phyloP scores from a whole-genome alignment of 2,888 invertebrate genomes.

The Margaritifera margaritifera region DNA sequence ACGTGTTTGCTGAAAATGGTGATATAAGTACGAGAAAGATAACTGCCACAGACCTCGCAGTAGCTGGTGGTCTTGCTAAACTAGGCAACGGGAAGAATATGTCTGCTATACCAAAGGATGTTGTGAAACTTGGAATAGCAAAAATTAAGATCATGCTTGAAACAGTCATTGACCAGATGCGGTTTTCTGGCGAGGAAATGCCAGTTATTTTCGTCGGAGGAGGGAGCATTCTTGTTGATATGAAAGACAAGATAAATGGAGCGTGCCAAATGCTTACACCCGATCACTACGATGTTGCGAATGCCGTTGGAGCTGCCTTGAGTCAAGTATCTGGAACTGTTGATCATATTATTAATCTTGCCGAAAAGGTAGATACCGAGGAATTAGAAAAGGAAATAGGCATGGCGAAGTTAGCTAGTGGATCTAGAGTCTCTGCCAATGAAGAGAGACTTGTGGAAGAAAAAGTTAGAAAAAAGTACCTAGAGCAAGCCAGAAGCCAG shows the following conservation, averaged over 20 bases:
- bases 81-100: slow-evolving; percentile 47
- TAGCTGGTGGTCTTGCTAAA: slow-evolving; percentile 52
- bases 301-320: slow-evolving; percentile 70
- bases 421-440: slow-evolving; percentile 1
- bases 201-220: slow-evolving; percentile 67
- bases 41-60: slow-evolving; percentile 68
- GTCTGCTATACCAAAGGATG: slow-evolving; percentile 25
- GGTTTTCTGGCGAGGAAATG: slow-evolving; percentile 47
- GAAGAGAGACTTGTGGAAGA: slow-evolving; percentile 5
- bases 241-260: slow-evolving; percentile 33
- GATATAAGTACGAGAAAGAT: slow-evolving; percentile 22
- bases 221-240: slow-evolving; percentile 60
- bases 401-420: neutral
- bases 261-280: slow-evolving; percentile 45
- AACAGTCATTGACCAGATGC: slow-evolving; percentile 58
- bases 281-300: slow-evolving; percentile 61
- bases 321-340: slow-evolving; percentile 61
- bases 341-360: slow-evolving; percentile 53
- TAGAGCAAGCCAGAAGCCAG: slow-evolving; percentile 39
- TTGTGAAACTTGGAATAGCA: slow-evolving; percentile 40
- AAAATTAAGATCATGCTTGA: slow-evolving; percentile 54
- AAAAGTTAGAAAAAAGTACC: slow-evolving; percentile 35
- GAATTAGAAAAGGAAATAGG: slow-evolving; percentile 18
- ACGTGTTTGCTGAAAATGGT: slow-evolving; percentile 46
- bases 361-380: slow-evolving; percentile 30